A percentile compares a stretch with the other conserved stretches of the same genome.
Evolutionary conservation across 1,140 invertebrate species (phyloP).

Genomic region (Vanessa tameamea): DNA sequence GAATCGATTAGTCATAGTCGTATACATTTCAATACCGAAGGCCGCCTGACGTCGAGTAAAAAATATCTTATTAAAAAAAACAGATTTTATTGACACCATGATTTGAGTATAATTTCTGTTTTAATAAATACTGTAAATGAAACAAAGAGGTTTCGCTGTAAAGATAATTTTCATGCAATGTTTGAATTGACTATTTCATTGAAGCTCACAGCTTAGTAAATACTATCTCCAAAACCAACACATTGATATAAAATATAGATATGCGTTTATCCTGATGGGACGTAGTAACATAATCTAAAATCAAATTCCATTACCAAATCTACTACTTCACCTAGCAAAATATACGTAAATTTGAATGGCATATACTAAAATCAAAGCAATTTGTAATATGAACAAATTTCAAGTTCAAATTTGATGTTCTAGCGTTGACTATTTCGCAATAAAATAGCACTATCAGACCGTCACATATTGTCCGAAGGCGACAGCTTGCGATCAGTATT

Average conservation of each 20-base stretch:
- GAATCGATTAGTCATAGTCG: no score
- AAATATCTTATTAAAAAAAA: no score
- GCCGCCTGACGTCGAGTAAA: no score
- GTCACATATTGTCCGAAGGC: conserved; percentile 27
- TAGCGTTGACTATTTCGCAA: conserved; percentile 19
- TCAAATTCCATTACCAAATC: not conserved
- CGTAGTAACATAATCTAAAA: conserved; percentile 2
- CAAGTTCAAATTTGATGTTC: conserved; percentile 10
- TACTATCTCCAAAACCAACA: not conserved
- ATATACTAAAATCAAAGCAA: not conserved
- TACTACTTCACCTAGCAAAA: not conserved
- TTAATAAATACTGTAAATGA: no score
- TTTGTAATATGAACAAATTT: conserved; percentile 10
- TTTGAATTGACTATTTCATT: no score
- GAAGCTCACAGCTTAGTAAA: not conserved
- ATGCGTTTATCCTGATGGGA: not conserved
- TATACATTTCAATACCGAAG: no score
- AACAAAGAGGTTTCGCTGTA: no score
- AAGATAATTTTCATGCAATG: no score
- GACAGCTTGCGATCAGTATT: conserved; percentile 33
- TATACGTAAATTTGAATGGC: conserved; percentile 2
- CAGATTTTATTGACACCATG: no score
- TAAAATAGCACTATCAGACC: conserved; percentile 21
- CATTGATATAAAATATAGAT: not conserved
- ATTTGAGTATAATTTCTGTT: no score